Percentiles rank a stretch among this genome's conserved stretches.
These are phyloP conservation scores for Baronia brevicornis DNA, from an alignment of 2,888 invertebrate genomes.

Conservation along the genomic window DNA sequence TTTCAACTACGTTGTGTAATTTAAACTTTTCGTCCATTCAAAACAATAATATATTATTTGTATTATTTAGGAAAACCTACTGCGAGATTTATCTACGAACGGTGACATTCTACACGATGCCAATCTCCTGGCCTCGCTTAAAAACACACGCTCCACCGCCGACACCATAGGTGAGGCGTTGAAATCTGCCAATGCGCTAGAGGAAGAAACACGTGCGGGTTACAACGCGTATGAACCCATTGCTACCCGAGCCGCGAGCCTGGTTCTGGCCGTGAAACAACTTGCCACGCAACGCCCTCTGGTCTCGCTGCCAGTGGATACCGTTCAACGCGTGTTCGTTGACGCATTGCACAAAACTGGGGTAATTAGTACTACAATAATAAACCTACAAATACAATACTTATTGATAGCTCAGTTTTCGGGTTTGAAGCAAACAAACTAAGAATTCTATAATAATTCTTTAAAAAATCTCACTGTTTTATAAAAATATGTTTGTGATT, in stretches of 20 bases:
- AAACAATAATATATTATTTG: too few relatives aligned
- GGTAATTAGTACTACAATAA: conserved; percentile 28
- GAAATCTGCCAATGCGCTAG: conserved; percentile 52
- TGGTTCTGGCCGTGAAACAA: conserved; percentile 51
- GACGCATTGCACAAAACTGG: conserved; percentile 43
- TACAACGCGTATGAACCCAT: conserved; percentile 27
- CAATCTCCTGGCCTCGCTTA: conserved; percentile 62
- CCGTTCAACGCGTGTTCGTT: conserved; percentile 61
- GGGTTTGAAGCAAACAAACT: too few relatives aligned
- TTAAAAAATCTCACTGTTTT: too few relatives aligned
- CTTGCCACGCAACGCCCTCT: conserved; percentile 53
- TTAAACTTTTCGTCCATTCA: too few relatives aligned
- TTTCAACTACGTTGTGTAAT: neutral
- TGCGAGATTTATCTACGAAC: conserved; percentile 54
- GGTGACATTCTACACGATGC: conserved; percentile 61
- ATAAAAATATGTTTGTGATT: too few relatives aligned
- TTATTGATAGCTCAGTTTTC: too few relatives aligned
- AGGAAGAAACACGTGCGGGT: conserved; percentile 36
- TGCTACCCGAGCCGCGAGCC: conserved; percentile 41
- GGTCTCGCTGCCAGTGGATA: conserved; percentile 62
- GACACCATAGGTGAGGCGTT: conserved; percentile 62
- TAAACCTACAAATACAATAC: too few relatives aligned
- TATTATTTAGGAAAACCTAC: conserved; percentile 46
- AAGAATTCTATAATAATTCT: too few relatives aligned
- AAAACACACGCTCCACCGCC: conserved; percentile 67